Base-by-base conservation (phyloP, 2,797 vertebrate species). In the Poeciliopsis infans region DNA sequence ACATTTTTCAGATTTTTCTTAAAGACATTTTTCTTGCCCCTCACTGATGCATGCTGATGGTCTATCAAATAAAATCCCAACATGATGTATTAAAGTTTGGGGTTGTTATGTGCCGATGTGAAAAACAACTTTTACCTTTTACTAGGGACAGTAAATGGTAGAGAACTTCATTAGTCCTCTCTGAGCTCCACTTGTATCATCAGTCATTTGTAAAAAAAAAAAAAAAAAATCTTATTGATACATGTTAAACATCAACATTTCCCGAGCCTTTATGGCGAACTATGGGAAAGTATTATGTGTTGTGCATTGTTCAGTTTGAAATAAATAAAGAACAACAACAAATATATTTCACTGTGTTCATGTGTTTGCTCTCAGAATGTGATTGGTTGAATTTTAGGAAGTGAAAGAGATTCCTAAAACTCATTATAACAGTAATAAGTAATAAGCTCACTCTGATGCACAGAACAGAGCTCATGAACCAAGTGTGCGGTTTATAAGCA, bases 361-460 rank as follows among this genome's bases (percentile, higher is more conserved):
- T 15, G 41, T n/a, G 23, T 43, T 69, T 69, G 41, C 25, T 43
- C 39, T 43, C 39, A 45, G 41, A 7, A 45, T 23, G 68, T 46
- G 41, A 70, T 28, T 45, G 28, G 16, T 23, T 51, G 31, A 23
- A 51, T 20, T 23, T 36, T 36, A 36, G 16, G 12, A 31, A 39
- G 18, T 39, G 31, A 36, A 51, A 49, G 69, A 12, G 36, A 49
- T 74, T 13, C 25, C 25, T 46, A 69, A 75, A 49, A 28, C 72
- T 59, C 8, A 31, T 79, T 47, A 55, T 41, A 41, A 39, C 5
- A 39, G 36, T 39, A 39, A 5, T 5, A 3, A 5, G 36, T 39
- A 39, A 39, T 39, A 39, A 41, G 39, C 20, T 64, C 68, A 68
- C 51, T 79, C 74, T 83, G 57, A 80, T 75, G 25, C 25, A 46